phyloP scores from a whole-genome alignment of 2,888 invertebrate genomes.

The Phrixothrix hirtus region DNA sequence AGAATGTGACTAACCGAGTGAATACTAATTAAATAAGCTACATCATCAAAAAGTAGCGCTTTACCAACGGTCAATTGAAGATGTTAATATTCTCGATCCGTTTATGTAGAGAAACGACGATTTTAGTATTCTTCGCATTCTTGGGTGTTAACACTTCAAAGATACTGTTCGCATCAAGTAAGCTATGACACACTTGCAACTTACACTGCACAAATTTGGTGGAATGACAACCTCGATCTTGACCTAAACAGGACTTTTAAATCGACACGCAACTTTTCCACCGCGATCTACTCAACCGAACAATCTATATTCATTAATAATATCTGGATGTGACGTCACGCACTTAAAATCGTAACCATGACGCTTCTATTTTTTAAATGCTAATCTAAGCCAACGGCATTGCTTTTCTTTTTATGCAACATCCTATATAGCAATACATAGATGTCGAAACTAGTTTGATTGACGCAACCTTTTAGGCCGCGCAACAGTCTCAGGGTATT shows the following conservation, averaged over 20 bases:
- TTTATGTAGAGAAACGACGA: slow-evolving; percentile 4
- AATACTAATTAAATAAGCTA: slow-evolving; percentile 10
- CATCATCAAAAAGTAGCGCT: slow-evolving; percentile 14
- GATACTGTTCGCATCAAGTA: slow-evolving; percentile 15
- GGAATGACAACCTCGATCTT: slow-evolving; percentile 43
- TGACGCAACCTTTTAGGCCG: no score
- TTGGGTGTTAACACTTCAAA: slow-evolving; percentile 19
- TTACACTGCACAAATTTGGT: slow-evolving; percentile 34
- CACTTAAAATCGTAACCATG: no score
- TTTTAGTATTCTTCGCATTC: slow-evolving; percentile 19
- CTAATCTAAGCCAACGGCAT: no score
- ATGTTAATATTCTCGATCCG: slow-evolving; percentile 17
- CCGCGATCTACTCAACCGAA: slow-evolving; percentile 8
- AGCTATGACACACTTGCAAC: slow-evolving; percentile 30
- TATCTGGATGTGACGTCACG: no score
- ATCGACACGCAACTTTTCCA: slow-evolving; percentile 9
- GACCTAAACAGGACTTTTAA: slow-evolving; percentile 52
- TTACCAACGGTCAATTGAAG: no score
- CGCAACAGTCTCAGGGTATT: no score
- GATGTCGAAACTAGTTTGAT: no score
- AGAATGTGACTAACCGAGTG: slow-evolving; percentile 18
- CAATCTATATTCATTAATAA: no score
- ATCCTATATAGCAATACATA: no score
- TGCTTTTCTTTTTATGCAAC: no score
- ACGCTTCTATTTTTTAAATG: no score